Percentiles rank a stretch among this genome's conserved stretches.
These are phyloP conservation scores for Abrostola triplasia DNA, from an alignment of 2,888 invertebrate genomes.

Conservation along the genomic window DNA sequence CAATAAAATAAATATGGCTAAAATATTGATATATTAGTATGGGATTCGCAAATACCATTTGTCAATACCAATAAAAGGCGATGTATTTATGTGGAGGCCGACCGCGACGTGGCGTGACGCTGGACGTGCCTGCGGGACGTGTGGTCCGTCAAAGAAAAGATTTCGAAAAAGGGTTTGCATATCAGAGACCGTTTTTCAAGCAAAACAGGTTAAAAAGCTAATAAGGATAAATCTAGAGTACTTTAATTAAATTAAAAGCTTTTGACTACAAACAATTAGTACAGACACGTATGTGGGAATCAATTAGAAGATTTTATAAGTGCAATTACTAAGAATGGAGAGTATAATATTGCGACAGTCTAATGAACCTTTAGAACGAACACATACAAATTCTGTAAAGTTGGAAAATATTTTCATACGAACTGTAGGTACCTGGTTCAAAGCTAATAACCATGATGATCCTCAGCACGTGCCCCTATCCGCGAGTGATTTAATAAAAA, in stretches of 20 bases:
- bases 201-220: background rate
- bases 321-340: no score
- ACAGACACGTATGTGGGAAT: no score
- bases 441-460: slow-evolving; percentile 2
- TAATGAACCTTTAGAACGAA: no score
- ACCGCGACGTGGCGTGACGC: background rate
- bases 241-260: no score
- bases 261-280: no score
- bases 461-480: slow-evolving; percentile 6
- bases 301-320: no score
- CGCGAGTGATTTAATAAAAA: slow-evolving; percentile 56
- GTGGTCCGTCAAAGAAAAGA: background rate
- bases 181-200: no score
- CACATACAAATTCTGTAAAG: no score
- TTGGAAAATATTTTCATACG: background rate
- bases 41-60: background rate
- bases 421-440: background rate
- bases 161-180: background rate
- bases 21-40: background rate
- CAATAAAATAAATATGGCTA: background rate
- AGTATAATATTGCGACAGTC: no score
- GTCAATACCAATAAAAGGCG: slow-evolving; percentile 1
- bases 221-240: background rate
- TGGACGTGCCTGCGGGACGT: background rate
- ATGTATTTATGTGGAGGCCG: background rate